phyloP scores from a whole-genome alignment of 2,888 invertebrate species.

The Leptopterna dolabrata region DNA sequence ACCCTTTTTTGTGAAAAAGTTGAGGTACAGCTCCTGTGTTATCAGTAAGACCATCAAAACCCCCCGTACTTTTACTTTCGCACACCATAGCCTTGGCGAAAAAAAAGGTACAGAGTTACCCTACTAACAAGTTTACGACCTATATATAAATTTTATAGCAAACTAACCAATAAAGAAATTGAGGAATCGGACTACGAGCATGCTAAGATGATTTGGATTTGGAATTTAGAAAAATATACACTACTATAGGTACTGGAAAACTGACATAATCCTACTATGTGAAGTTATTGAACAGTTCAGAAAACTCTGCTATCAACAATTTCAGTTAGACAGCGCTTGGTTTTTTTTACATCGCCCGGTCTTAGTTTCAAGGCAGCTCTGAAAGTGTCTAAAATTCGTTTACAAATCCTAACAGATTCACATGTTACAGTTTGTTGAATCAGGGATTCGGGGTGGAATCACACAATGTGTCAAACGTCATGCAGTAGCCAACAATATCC shows the following conservation, averaged over 20 bases:
- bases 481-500: not conserved
- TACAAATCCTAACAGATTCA: conserved; percentile 58
- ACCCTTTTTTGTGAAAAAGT: too few relatives aligned
- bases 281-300: conserved; percentile 59
- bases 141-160: conserved; percentile 62
- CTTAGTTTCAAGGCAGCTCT: conserved; percentile 36
- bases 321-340: conserved; percentile 52
- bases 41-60: too few relatives aligned
- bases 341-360: conserved; percentile 54
- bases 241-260: conserved; percentile 53
- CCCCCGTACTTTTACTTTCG: too few relatives aligned
- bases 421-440: conserved; percentile 55
- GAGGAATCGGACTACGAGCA: conserved; percentile 65
- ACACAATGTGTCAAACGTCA: conserved; percentile 17
- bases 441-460: conserved; percentile 55
- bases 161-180: conserved; percentile 61
- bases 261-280: conserved; percentile 46
- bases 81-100: too few relatives aligned
- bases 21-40: too few relatives aligned
- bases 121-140: too few relatives aligned
- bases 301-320: conserved; percentile 34
- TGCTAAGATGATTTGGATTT: conserved; percentile 66
- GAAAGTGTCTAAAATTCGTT: conserved; percentile 41
- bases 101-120: too few relatives aligned
- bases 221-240: conserved; percentile 63